Percentiles rank a stretch among this genome's conserved stretches.
phyloP scores from a whole-genome alignment of 1,140 invertebrate species.

The Doryteuthis pealeii region DNA sequence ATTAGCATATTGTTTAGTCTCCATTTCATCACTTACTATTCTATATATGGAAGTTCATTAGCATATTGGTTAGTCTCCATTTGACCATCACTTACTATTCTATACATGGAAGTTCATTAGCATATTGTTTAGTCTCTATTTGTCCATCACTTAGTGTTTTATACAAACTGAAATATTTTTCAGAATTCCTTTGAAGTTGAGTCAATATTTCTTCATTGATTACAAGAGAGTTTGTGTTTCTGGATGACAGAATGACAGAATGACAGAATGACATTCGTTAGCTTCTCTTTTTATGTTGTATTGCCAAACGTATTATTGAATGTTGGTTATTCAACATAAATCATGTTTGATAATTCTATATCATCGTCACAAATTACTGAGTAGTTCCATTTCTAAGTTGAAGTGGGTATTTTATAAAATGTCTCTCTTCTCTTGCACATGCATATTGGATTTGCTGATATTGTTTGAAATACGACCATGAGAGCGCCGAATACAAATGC shows the following conservation, averaged over 20 bases:
- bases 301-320: neutral
- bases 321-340: neutral
- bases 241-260: too few relatives aligned
- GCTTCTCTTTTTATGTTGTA: neutral
- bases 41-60: constrained; percentile 33
- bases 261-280: neutral
- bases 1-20: too few relatives aligned
- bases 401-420: neutral
- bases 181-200: neutral
- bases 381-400: neutral
- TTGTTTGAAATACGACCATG: constrained; percentile 17
- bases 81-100: constrained; percentile 17
- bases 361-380: neutral
- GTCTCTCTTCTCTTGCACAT: neutral
- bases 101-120: constrained; percentile 35
- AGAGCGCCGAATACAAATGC: too few relatives aligned
- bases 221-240: neutral
- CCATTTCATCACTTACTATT: constrained; percentile 29
- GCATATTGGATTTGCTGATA: neutral
- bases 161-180: constrained; percentile 22
- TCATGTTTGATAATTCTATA: neutral
- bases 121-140: constrained; percentile 23
- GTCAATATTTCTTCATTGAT: too few relatives aligned
- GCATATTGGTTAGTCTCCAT: constrained; percentile 23
- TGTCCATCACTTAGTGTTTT: constrained; percentile 21